Evolutionary conservation across 2,797 vertebrate genomes (phyloP).

Genomic region (Pteronotus mesoamericanus): DNA sequence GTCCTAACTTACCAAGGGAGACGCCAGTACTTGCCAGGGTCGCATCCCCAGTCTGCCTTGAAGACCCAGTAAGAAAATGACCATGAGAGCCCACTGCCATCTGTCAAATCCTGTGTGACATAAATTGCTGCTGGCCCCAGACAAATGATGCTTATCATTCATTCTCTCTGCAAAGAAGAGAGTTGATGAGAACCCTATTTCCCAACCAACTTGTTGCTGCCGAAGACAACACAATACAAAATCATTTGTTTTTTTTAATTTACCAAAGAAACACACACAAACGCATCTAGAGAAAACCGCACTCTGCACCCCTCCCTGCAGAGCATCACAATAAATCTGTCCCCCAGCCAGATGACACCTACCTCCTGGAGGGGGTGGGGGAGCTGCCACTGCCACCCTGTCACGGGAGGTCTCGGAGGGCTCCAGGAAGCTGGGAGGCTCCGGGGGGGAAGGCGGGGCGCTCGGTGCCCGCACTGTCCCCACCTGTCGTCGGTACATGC

Average conservation of each 20-base stretch:
- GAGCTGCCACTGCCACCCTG: neutral
- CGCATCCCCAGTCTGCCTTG: neutral
- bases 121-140: neutral
- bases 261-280: neutral
- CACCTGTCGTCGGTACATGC: accelerated
- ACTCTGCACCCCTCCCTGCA: neutral
- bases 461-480: neutral
- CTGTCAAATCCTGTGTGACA: neutral
- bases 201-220: neutral
- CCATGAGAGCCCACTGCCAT: neutral
- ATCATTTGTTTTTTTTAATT: neutral
- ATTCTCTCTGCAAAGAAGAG: neutral
- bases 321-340: neutral
- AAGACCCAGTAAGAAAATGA: neutral
- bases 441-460: neutral
- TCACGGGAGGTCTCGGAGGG: neutral
- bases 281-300: neutral
- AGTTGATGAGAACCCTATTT: neutral
- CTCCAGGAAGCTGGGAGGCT: neutral
- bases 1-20: neutral
- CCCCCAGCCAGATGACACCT: neutral
- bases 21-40: neutral
- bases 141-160: neutral
- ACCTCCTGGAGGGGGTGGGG: accelerated
- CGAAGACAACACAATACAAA: neutral